Evolutionary conservation across 1,140 invertebrate genomes (phyloP).

Genomic region (Drosophila seguyi): DNA sequence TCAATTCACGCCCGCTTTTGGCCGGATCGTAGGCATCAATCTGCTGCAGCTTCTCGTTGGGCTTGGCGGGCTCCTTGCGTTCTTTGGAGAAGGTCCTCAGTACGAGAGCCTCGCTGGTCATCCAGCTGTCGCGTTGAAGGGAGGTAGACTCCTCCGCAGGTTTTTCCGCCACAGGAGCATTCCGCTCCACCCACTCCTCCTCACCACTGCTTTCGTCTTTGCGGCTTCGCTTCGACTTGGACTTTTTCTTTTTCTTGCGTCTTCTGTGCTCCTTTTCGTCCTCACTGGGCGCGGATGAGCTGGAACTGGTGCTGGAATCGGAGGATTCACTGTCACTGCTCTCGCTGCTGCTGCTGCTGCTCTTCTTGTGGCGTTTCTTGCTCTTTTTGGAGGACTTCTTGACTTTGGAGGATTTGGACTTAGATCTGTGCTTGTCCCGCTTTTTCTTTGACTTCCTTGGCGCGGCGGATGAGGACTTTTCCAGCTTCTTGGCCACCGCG

Average conservation of each 20-base stretch:
- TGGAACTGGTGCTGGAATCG: slow-evolving; percentile 7
- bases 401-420: slow-evolving; percentile 27
- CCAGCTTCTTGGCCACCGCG: slow-evolving; percentile 73
- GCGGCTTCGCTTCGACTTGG: slow-evolving; percentile 40
- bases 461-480: slow-evolving; percentile 29
- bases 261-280: slow-evolving; percentile 63
- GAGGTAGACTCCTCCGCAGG: not conserved
- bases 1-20: slow-evolving; percentile 91
- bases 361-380: slow-evolving; percentile 43
- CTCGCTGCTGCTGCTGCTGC: slow-evolving; percentile 36
- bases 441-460: slow-evolving; percentile 71
- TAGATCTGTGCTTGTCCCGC: slow-evolving; percentile 60
- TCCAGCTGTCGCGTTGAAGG: slow-evolving; percentile 86
- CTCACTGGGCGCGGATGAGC: slow-evolving; percentile 25
- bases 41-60: slow-evolving; percentile 86
- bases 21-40: slow-evolving; percentile 89
- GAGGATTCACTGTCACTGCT: slow-evolving; percentile 12
- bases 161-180: slow-evolving; percentile 18
- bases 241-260: slow-evolving; percentile 18
- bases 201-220: slow-evolving; percentile 64
- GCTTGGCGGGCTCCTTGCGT: slow-evolving; percentile 85
- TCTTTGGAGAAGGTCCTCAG: slow-evolving; percentile 85
- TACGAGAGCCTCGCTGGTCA: slow-evolving; percentile 86
- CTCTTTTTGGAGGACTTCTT: slow-evolving; percentile 58
- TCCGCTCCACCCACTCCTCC: slow-evolving; percentile 67